These are phyloP conservation scores for Choristoneura rosaceana DNA, from an alignment of 2,888 invertebrate genomes.

Conservation along the genomic window DNA sequence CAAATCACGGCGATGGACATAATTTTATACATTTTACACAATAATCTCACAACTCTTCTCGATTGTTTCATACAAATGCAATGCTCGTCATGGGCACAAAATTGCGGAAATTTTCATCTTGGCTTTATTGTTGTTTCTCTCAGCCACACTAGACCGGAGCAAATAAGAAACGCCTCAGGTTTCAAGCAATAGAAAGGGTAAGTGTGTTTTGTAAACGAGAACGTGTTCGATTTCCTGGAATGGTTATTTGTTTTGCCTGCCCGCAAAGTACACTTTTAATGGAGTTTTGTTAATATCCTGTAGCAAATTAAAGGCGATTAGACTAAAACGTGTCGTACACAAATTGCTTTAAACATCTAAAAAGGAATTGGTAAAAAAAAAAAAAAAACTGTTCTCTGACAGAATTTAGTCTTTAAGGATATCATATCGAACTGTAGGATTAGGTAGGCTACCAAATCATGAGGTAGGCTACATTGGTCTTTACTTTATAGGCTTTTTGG, in stretches of 20 bases:
- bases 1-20: too few relatives aligned
- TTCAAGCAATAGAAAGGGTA: conserved; percentile 15
- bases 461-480: too few relatives aligned
- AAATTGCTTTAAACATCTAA: neutral
- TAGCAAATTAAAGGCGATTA: neutral
- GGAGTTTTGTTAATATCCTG: conserved; percentile 3
- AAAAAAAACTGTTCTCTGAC: too few relatives aligned
- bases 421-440: too few relatives aligned
- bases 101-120: neutral
- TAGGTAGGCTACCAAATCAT: too few relatives aligned
- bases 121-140: neutral
- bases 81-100: neutral
- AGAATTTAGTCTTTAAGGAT: too few relatives aligned
- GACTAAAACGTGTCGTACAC: neutral
- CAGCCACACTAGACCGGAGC: neutral
- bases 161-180: conserved; percentile 18
- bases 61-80: neutral
- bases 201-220: conserved; percentile 37
- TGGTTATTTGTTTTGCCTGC: conserved; percentile 25
- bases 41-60: neutral
- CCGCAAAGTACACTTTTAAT: neutral
- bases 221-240: conserved; percentile 21
- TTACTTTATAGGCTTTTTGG: neutral
- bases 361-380: neutral
- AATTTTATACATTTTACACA: neutral